phyloP scores from a whole-genome alignment of 1,140 invertebrate genomes.

The Drepana arcuata region DNA sequence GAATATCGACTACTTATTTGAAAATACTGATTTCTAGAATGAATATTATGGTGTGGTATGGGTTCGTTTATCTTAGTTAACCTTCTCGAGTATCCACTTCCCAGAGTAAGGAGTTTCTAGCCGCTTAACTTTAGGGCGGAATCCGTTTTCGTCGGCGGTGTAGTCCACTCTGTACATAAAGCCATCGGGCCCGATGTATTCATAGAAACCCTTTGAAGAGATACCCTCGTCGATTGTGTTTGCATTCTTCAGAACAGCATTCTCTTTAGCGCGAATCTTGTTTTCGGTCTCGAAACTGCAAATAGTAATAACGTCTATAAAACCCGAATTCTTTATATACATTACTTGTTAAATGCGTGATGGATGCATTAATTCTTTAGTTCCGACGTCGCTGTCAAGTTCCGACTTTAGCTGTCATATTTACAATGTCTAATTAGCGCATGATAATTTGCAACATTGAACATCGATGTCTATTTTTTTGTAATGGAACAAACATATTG shows the following conservation, averaged over 20 bases:
- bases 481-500: slow-evolving; percentile 18
- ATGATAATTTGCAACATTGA: no score
- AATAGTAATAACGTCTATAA: no score
- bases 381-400: no score
- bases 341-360: no score
- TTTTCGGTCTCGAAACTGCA: slow-evolving; percentile 83
- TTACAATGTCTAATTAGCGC: no score
- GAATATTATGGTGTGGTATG: slow-evolving; percentile 22
- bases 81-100: slow-evolving; percentile 59
- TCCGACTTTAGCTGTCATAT: no score
- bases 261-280: slow-evolving; percentile 81
- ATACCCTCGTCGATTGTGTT: slow-evolving; percentile 74
- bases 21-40: slow-evolving; percentile 61
- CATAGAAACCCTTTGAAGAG: slow-evolving; percentile 77
- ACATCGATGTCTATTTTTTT: no score
- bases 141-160: slow-evolving; percentile 78
- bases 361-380: no score
- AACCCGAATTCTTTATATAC: no score
- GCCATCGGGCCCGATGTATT: slow-evolving; percentile 75
- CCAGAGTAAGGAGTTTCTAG: slow-evolving; percentile 63
- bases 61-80: slow-evolving; percentile 37
- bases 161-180: slow-evolving; percentile 76
- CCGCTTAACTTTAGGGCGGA: slow-evolving; percentile 73
- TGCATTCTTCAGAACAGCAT: slow-evolving; percentile 71
- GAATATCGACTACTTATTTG: slow-evolving; percentile 37